phyloP scores from a whole-genome alignment of 37 sponge, comb jelly and placozoan species.

The Hormiphora californensis region DNA sequence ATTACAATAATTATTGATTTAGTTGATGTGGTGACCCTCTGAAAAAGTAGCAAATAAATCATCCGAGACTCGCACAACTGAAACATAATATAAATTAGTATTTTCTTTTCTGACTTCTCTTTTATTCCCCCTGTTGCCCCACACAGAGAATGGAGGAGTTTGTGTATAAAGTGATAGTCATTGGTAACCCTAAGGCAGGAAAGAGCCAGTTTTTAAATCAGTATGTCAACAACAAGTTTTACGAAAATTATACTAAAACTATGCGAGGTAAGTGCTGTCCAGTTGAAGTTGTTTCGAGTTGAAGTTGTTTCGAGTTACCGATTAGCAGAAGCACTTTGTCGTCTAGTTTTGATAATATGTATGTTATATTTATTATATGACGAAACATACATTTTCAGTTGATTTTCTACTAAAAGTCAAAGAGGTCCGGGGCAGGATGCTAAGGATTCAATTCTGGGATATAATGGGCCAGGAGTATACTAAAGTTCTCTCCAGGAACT shows the following conservation, averaged over 20 bases:
- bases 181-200: neutral
- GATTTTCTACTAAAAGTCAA: conserved; percentile 14
- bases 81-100: neutral
- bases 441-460: conserved; percentile 50
- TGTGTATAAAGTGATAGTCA: conserved; percentile 48
- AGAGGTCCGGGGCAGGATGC: neutral
- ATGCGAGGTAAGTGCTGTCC: neutral
- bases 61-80: neutral
- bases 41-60: neutral
- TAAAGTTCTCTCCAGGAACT: neutral
- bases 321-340: too few relatives aligned
- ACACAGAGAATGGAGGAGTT: neutral
- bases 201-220: neutral
- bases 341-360: too few relatives aligned
- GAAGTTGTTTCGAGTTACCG: too few relatives aligned
- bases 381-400: neutral
- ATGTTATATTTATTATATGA: too few relatives aligned
- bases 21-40: too few relatives aligned
- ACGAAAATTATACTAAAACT: neutral
- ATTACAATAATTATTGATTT: too few relatives aligned
- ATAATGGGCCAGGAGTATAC: conserved; percentile 26
- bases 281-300: too few relatives aligned
- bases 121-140: neutral
- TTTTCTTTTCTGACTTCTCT: neutral
- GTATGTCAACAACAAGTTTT: conserved; percentile 7